Base-by-base conservation (phyloP, 2,888 invertebrate genomes). In the Meteorus colon region DNA sequence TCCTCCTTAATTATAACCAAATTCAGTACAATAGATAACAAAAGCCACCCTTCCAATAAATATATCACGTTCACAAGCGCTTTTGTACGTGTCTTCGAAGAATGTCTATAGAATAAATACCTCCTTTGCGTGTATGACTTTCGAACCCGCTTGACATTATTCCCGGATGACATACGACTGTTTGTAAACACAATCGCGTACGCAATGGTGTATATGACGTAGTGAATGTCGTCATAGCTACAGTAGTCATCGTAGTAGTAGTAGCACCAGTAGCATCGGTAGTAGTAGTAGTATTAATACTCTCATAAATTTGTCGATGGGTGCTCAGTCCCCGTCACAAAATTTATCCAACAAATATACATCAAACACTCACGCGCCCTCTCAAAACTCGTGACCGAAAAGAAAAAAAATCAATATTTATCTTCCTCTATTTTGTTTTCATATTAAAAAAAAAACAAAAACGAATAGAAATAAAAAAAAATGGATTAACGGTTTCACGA, bases 241-340 rank as follows among this genome's bases (percentile, higher is more conserved):
- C 8, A 45, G 1, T 10, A 45, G 45, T 16, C 12, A 45, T 16
- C 12, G 8, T 10, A 45, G 14, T 45, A 51, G n/a, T n/a, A 51
- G 8, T 55, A 55, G 16, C n/a, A 48, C 14, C 16, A 48, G n/a
- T 5, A 48, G 55, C n/a, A 55, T 19, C 6, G 19, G 10, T 24
- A 55, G 55, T 55, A 19, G n/a, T n/a, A 48, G 48, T n/a, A 48
- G 19, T 55, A 55, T 55, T 55, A 55, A 55, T 55, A 55, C 55
- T 55, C 76, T 79, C 82, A 81, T 84, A 84, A 85, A 85, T 85
- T 86, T 82, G 80, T 82, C 82, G 82, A 79, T 83, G 79, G 80
- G 80, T 82, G 55, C 8, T 19, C 19, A 55, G 19, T 55, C 82
- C 81, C 79, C 81, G 74, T 55, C 79, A 80, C 81, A 81, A 85